phyloP scores from a whole-genome alignment of 2,113 vertebrate species.

The Lepus americanus region DNA sequence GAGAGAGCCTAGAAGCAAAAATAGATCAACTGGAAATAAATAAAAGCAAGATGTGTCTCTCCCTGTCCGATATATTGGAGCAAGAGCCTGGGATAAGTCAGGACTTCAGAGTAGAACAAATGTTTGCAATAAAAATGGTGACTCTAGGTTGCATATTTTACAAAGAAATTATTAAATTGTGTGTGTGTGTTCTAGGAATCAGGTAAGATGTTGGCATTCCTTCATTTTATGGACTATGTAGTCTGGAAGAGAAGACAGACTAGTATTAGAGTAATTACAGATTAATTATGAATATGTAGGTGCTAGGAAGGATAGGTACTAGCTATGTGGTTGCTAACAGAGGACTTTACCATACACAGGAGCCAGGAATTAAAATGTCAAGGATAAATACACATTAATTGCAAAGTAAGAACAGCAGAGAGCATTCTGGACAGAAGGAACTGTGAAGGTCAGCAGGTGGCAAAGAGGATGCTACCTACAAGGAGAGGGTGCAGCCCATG shows the following conservation, averaged over 20 bases:
- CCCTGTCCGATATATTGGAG: neutral
- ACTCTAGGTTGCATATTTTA: neutral
- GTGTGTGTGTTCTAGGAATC: neutral
- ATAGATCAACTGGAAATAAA: neutral
- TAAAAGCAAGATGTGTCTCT: neutral
- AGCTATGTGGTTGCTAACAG: neutral
- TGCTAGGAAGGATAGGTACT: neutral
- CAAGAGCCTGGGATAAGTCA: neutral
- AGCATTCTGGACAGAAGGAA: neutral
- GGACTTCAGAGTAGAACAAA: neutral
- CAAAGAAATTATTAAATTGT: neutral
- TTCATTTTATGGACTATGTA: neutral
- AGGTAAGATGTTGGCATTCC: neutral
- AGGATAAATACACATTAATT: neutral
- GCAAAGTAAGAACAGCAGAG: neutral
- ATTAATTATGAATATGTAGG: neutral
- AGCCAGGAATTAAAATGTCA: neutral
- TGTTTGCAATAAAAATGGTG: neutral
- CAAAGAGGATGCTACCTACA: neutral
- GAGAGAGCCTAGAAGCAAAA: neutral
- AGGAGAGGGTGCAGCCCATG: neutral
- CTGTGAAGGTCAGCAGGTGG: neutral
- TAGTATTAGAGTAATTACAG: neutral
- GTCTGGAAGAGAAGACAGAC: neutral
- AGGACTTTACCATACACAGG: neutral